Base-by-base conservation (phyloP, 92 coral and sea anemone species). In the Porites lobata region DNA sequence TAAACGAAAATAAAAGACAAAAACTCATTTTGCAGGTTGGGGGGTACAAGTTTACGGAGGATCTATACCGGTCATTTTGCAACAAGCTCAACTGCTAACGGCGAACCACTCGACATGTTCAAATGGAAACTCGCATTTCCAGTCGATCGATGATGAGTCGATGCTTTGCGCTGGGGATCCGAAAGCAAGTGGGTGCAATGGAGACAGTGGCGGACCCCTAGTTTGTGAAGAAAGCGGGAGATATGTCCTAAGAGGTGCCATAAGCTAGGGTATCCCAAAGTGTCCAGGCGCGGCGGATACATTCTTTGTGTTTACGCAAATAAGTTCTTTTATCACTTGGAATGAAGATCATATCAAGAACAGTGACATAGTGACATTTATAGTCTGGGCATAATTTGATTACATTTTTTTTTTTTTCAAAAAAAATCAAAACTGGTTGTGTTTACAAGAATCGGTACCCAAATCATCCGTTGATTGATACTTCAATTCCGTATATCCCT, bases 171-270 rank as follows among this genome's bases (percentile, higher is more conserved):
- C 94, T 9, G 96, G 96, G 19, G 92, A 91, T 18, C 86, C 83
- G 50, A 81, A 83, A 32, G 71, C 89, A 13, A 93, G 94, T 50
- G 98, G 98, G 22, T 95, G 98, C 69, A 88, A 90, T 64, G 96
- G 96, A 13, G 98, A 95, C 29, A 95, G 98, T 58, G 98, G 98
- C 1, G 96, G 98, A 2, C 98, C 98, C 8, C 78, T 95, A 11
- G 94, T 84, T 5, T 95, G 98, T 29, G 72, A n/a, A 57, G 88
- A 72, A 8, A 85, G 76, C 13, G 92, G 94, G 15, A 89, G 77
- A 50, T 95, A 88, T 94, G 92, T 95, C 51, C 77, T 95, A 17
- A 85, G 96, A 58, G 98, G 98, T 2, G 93, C 92, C 4, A 96
- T 95, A 18, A 95, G 98, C 69, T 95, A 96, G 98, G 98, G 98